A percentile compares a stretch with the other conserved stretches of the same genome.
These are phyloP conservation scores for Acanthopleura granulata DNA, from an alignment of 2,888 invertebrate species.

Conservation along the genomic window DNA sequence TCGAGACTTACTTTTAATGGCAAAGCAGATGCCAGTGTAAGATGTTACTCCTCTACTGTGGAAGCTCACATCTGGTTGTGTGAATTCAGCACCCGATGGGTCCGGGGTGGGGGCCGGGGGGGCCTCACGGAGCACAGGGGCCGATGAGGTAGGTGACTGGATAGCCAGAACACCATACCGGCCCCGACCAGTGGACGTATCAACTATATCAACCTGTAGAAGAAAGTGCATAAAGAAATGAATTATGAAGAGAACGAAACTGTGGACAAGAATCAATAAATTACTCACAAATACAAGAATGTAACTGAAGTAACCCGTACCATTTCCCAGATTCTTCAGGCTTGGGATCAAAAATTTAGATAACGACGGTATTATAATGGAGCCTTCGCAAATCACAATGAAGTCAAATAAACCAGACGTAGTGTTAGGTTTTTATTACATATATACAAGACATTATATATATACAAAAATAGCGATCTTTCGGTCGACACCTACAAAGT, in stretches of 20 bases:
- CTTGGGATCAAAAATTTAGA: no score
- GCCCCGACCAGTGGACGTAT: slow-evolving; percentile 18
- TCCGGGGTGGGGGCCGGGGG: neutral
- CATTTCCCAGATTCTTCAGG: no score
- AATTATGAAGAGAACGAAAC: neutral
- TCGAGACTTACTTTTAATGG: slow-evolving; percentile 33
- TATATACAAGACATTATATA: no score
- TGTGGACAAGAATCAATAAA: neutral
- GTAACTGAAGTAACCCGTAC: no score
- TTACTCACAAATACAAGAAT: neutral
- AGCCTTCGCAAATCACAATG: no score
- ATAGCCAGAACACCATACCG: slow-evolving; percentile 36
- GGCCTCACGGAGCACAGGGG: slow-evolving; percentile 12
- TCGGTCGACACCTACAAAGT: no score
- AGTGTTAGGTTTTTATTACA: no score
- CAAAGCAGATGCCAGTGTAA: slow-evolving; percentile 31
- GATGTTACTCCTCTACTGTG: slow-evolving; percentile 31
- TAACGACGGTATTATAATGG: no score
- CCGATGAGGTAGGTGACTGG: slow-evolving; percentile 33
- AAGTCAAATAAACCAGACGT: no score
- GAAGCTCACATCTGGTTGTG: slow-evolving; percentile 29
- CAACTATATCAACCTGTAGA: slow-evolving; percentile 24
- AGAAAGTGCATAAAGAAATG: neutral
- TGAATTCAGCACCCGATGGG: slow-evolving; percentile 1
- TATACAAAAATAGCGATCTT: no score